Conservation (phyloP, 1,140 invertebrate species). For the Melanaphis sacchari region DNA sequence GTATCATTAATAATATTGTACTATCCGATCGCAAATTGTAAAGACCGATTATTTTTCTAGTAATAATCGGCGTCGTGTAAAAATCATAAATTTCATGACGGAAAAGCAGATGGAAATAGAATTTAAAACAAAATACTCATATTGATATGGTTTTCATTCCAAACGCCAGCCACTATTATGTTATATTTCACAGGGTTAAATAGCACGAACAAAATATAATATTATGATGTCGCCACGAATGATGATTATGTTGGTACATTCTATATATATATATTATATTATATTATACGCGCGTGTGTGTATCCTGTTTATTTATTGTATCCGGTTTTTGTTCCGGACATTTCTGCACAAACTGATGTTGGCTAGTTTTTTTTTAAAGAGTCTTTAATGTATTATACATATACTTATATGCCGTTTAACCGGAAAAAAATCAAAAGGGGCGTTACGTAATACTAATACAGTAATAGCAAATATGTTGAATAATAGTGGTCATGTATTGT, state of each 20-base stretch:
- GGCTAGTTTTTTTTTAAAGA: neutral
- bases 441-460: neutral
- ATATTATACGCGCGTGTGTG: neutral
- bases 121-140: neutral
- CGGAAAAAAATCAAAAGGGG: neutral
- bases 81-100: neutral
- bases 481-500: neutral
- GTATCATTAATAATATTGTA: no score
- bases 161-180: neutral
- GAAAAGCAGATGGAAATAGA: neutral
- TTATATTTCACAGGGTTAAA: neutral
- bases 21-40: no score
- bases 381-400: neutral
- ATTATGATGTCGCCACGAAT: neutral
- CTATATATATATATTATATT: no score
- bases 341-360: neutral
- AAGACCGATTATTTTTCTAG: neutral
- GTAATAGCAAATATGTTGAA: neutral
- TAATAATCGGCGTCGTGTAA: neutral
- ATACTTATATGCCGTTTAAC: neutral
- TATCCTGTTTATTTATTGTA: neutral
- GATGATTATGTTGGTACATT: no score
- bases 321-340: conserved; percentile 9
- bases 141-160: neutral
- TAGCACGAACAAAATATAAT: neutral